These are phyloP conservation scores for Flabesymbios commensalis DNA, from an alignment of 2,888 invertebrate species.

Conservation along the genomic window DNA sequence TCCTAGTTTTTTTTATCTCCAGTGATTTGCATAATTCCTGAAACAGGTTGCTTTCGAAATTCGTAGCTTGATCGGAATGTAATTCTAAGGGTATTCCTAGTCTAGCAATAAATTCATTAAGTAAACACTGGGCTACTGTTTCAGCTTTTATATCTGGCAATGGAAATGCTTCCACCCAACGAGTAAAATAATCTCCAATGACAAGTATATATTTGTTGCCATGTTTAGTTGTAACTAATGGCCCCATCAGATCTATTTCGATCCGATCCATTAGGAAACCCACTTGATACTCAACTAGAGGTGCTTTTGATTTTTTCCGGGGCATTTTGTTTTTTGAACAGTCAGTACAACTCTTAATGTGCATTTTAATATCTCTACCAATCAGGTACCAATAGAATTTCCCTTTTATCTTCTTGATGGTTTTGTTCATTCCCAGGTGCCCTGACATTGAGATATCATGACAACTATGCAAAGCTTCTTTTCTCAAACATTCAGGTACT, in stretches of 20 bases:
- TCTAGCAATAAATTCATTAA: slow-evolving; percentile 16
- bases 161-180: slow-evolving; percentile 10
- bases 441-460: not conserved
- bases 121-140: slow-evolving; percentile 17
- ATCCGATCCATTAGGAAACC: not conserved
- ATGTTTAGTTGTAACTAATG: slow-evolving; percentile 5
- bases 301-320: not conserved
- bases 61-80: too few species aligned
- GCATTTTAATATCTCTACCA: not conserved
- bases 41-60: too few species aligned
- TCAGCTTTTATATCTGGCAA: slow-evolving; percentile 14
- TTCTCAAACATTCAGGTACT: not conserved
- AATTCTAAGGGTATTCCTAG: slow-evolving; percentile 13
- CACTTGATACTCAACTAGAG: not conserved
- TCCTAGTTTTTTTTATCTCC: slow-evolving; percentile 1
- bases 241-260: slow-evolving; percentile 17
- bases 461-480: not conserved
- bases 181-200: slow-evolving; percentile 19
- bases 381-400: not conserved
- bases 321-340: not conserved
- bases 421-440: not conserved
- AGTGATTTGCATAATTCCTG: not conserved
- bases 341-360: not conserved
- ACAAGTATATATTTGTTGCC: slow-evolving; percentile 27
- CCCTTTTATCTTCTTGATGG: not conserved